Conservation (phyloP, 2,113 vertebrate species). For the Phaethornis superciliosus region DNA sequence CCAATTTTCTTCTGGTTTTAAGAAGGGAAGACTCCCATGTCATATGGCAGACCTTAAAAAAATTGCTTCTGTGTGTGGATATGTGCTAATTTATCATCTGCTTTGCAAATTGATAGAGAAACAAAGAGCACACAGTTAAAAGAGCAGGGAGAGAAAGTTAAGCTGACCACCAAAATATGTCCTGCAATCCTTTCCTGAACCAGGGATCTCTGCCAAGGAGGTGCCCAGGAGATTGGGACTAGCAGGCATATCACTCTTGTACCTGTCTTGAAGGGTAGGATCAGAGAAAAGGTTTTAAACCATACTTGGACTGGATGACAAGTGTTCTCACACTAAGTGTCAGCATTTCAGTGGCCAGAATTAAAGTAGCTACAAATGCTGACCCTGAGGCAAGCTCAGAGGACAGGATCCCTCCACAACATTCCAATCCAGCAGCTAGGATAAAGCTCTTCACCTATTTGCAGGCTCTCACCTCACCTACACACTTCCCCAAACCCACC, state of each 20-base stretch:
- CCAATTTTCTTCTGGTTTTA: neutral
- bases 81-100: neutral
- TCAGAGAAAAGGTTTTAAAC: neutral
- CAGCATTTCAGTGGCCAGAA: neutral
- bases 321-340: neutral
- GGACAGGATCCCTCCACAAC: rapidly evolving
- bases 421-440: neutral
- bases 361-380: neutral
- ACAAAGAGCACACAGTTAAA: neutral
- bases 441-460: neutral
- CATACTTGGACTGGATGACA: neutral
- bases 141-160: neutral
- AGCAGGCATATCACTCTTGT: neutral
- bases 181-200: neutral
- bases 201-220: neutral
- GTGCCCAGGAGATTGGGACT: neutral
- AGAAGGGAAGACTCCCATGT: neutral
- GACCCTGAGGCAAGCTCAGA: neutral
- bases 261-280: neutral
- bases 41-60: neutral
- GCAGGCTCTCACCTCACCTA: neutral
- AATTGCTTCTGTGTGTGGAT: neutral
- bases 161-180: neutral
- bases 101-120: neutral
- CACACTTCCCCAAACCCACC: neutral